phyloP scores from a whole-genome alignment of 2,888 invertebrate genomes.

The Amblyjoppa proteus region DNA sequence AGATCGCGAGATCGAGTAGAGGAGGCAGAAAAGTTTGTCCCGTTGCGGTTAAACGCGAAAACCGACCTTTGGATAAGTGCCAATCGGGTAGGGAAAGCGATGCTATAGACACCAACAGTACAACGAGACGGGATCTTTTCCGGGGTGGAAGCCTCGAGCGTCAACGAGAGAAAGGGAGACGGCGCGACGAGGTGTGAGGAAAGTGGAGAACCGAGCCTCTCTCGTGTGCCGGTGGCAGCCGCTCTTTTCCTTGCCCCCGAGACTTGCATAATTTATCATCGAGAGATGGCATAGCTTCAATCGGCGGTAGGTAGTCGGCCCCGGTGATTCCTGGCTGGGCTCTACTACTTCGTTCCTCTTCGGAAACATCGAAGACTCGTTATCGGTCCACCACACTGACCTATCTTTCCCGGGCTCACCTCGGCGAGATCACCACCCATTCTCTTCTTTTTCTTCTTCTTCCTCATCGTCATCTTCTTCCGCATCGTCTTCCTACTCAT shows the following conservation, averaged over 20 bases:
- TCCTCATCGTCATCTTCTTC: neutral
- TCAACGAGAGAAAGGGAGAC: slow-evolving; percentile 27
- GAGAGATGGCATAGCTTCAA: slow-evolving; percentile 7
- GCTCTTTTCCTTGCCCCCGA: slow-evolving; percentile 64
- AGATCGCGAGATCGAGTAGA: slow-evolving; percentile 32
- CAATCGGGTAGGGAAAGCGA: slow-evolving; percentile 67
- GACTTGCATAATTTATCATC: slow-evolving; percentile 75
- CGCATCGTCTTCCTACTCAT: neutral
- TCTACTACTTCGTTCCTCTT: slow-evolving; percentile 1
- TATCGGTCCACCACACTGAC: slow-evolving; percentile 49
- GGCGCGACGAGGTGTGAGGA: slow-evolving; percentile 21
- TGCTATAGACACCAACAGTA: slow-evolving; percentile 22
- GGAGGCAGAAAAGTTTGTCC: slow-evolving; percentile 62
- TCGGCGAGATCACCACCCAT: neutral
- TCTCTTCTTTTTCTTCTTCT: neutral
- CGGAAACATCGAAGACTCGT: slow-evolving; percentile 38
- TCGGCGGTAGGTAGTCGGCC: neutral
- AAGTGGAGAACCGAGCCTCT: slow-evolving; percentile 25
- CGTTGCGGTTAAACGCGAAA: slow-evolving; percentile 73
- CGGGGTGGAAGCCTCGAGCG: slow-evolving; percentile 40
- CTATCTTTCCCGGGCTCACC: slow-evolving; percentile 13
- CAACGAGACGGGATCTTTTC: slow-evolving; percentile 66
- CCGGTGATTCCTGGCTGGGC: neutral
- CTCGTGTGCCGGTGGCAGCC: slow-evolving; percentile 70
- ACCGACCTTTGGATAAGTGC: slow-evolving; percentile 76